Percentiles rank a stretch among this genome's conserved stretches.
phyloP scores from a whole-genome alignment of 2,888 invertebrate species.

The Melinaea menophilus region DNA sequence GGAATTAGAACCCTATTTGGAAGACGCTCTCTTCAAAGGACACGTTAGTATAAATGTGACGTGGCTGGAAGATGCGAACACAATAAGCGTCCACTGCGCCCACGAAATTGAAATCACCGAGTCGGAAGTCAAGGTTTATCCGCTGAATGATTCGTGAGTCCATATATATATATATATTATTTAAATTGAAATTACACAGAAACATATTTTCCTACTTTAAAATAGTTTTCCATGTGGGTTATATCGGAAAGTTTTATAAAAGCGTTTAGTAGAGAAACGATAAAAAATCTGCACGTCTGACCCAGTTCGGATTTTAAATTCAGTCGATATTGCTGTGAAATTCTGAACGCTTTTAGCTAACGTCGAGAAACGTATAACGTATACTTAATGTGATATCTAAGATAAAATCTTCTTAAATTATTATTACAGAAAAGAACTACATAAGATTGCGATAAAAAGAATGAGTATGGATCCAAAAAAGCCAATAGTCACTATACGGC shows the following conservation, averaged over 20 bases:
- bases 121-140: constrained; percentile 60
- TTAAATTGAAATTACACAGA: neutral
- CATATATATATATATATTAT: constrained; percentile 9
- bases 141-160: constrained; percentile 51
- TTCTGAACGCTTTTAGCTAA: constrained; percentile 4
- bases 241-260: neutral
- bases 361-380: neutral
- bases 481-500: constrained; percentile 78
- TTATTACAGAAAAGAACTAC: constrained; percentile 41
- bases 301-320: neutral
- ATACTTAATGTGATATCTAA: neutral
- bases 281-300: constrained; percentile 3
- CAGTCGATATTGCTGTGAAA: constrained; percentile 1
- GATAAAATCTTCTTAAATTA: neutral
- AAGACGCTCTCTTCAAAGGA: constrained; percentile 82
- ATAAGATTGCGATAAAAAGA: constrained; percentile 53
- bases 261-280: neutral
- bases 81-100: constrained; percentile 82
- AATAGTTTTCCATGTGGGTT: constrained; percentile 1
- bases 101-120: constrained; percentile 79
- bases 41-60: constrained; percentile 83
- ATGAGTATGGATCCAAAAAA: constrained; percentile 78
- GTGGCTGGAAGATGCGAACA: constrained; percentile 79
- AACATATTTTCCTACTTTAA: neutral
- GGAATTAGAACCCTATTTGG: constrained; percentile 81